Evolutionary conservation across 2,113 vertebrate species (phyloP).

Genomic region (Entomyzon cyanotis): DNA sequence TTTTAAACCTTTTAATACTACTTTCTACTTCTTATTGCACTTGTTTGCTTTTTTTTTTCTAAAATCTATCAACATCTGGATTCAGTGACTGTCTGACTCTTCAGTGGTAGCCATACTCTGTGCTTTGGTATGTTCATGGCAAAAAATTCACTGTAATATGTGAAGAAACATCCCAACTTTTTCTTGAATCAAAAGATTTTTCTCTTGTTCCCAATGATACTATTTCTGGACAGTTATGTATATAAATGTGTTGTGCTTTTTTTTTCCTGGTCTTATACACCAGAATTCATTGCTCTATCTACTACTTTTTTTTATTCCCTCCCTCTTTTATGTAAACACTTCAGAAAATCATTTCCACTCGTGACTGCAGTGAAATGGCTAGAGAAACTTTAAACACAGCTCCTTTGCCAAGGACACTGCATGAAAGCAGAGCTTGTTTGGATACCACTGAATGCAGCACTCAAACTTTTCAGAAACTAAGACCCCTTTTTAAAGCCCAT

Average conservation of each 20-base stretch:
- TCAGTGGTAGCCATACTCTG: not conserved
- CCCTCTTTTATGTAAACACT: constrained; percentile 6
- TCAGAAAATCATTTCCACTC: constrained; percentile 43
- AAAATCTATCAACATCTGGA: not conserved
- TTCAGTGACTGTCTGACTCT: not conserved
- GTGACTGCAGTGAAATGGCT: not conserved
- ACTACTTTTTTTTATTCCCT: not conserved
- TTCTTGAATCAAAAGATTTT: not conserved
- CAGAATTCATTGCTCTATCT: not conserved
- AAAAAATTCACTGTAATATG: not conserved
- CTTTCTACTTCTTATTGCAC: not conserved
- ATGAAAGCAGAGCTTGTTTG: constrained; percentile 51
- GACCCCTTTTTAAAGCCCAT: not conserved
- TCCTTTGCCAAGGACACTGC: constrained; percentile 41
- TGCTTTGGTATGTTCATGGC: not conserved
- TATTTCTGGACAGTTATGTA: not conserved
- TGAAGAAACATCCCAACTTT: not conserved
- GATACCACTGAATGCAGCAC: constrained; percentile 1
- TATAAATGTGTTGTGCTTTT: not conserved
- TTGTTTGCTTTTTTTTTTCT: not conserved
- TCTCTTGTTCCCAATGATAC: not conserved
- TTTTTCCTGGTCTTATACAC: not conserved
- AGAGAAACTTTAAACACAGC: constrained; percentile 11
- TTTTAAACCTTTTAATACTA: not conserved
- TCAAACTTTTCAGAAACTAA: constrained; percentile 1